Conservation (phyloP, 64 coral and sea anemone species). For the Platygyra sinensis region DNA sequence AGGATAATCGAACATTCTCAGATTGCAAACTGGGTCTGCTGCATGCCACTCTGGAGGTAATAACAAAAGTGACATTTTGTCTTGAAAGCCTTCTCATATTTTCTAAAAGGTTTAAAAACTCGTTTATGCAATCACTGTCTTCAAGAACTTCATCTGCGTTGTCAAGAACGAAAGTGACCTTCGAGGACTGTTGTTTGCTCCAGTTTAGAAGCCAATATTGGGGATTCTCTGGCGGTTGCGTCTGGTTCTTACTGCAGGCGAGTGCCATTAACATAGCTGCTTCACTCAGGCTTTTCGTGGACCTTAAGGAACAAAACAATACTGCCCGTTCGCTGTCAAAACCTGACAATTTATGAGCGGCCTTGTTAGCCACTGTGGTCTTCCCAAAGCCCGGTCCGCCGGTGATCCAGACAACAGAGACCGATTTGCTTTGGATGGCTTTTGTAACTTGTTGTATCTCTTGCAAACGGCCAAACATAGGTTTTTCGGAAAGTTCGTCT, state of each 20-base stretch:
- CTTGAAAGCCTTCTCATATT: too few species aligned
- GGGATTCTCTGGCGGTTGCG: conserved; percentile 20
- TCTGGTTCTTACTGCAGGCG: conserved; percentile 21
- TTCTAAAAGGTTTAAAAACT: too few species aligned
- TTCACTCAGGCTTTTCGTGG: background rate
- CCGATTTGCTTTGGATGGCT: background rate
- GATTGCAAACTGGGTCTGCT: background rate
- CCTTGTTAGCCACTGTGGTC: conserved; percentile 50
- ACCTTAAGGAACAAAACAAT: conserved; percentile 21
- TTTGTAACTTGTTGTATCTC: background rate
- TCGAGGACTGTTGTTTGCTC: background rate
- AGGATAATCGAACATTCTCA: background rate
- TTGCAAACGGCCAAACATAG: conserved; percentile 20
- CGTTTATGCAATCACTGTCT: background rate
- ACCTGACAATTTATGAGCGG: background rate
- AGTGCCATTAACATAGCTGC: conserved; percentile 17
- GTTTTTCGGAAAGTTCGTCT: background rate
- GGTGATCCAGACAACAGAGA: conserved; percentile 26
- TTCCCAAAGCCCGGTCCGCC: conserved; percentile 68
- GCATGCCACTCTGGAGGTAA: too few species aligned
- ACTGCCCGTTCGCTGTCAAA: background rate
- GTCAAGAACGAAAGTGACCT: background rate
- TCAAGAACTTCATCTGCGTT: background rate
- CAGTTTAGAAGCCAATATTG: conserved; percentile 45
- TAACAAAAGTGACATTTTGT: too few species aligned